Evolutionary conservation across 2,888 invertebrate genomes (phyloP).

Genomic region (Pyralis farinalis): DNA sequence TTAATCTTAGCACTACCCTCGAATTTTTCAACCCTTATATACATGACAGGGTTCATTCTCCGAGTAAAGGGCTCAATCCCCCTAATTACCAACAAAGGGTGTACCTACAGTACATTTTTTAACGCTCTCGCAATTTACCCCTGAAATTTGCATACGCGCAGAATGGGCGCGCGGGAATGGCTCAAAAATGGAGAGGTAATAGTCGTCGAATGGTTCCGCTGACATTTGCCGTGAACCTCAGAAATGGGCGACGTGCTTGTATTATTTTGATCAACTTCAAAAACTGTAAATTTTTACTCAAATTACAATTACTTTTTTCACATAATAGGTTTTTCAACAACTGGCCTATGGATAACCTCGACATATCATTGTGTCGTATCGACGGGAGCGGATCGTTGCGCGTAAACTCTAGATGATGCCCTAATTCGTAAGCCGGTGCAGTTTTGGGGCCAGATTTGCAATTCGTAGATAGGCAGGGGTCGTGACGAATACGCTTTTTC

Average conservation of each 20-base stretch:
- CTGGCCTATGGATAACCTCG: too few relatives aligned
- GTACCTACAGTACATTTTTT: background rate
- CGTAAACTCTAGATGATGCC: too few relatives aligned
- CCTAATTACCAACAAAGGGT: background rate
- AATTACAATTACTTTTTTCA: too few relatives aligned
- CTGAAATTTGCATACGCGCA: conserved; percentile 47
- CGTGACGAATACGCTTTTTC: too few relatives aligned
- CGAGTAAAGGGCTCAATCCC: background rate
- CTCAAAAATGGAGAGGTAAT: conserved; percentile 52
- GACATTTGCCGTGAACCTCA: background rate
- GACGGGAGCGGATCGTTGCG: too few relatives aligned
- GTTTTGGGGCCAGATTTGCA: too few relatives aligned
- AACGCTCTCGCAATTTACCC: conserved; percentile 2
- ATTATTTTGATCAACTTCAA: too few relatives aligned
- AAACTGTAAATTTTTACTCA: too few relatives aligned
- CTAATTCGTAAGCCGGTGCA: too few relatives aligned
- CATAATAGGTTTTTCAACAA: too few relatives aligned
- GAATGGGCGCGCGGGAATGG: conserved; percentile 40
- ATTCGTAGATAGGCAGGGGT: too few relatives aligned
- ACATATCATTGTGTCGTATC: too few relatives aligned
- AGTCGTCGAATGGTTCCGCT: conserved; percentile 28
- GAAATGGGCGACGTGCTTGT: background rate
- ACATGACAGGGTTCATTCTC: background rate
- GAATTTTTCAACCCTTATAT: background rate
- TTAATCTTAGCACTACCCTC: background rate